Percentiles rank a stretch among this genome's conserved stretches.
phyloP scores from a whole-genome alignment of 2,888 invertebrate genomes.

The Nomada ruficornis region DNA sequence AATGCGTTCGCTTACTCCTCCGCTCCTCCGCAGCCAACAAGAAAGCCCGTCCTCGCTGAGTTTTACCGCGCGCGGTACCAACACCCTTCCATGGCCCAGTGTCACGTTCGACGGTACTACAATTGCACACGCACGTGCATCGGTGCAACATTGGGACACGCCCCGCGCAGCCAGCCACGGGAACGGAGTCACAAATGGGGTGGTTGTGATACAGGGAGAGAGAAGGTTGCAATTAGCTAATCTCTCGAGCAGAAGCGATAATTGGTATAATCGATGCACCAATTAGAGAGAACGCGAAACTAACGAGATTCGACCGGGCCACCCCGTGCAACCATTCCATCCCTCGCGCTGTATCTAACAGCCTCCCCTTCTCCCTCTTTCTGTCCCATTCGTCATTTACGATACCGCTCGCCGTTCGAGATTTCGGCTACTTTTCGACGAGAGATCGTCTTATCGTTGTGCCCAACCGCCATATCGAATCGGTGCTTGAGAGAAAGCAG shows the following conservation, averaged over 20 bases:
- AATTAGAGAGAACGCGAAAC: slow-evolving; percentile 78
- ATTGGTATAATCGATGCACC: slow-evolving; percentile 81
- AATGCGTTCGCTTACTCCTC: slow-evolving; percentile 67
- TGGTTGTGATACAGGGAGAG: slow-evolving; percentile 40
- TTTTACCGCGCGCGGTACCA: slow-evolving; percentile 47
- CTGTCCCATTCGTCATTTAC: background rate
- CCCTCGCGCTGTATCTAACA: background rate
- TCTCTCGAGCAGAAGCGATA: slow-evolving; percentile 80
- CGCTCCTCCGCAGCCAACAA: slow-evolving; percentile 30
- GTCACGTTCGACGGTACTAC: slow-evolving; percentile 73
- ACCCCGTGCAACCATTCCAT: slow-evolving; percentile 39
- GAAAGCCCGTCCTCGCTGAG: slow-evolving; percentile 54
- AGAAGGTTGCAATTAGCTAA: slow-evolving; percentile 78
- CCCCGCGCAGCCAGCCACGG: slow-evolving; percentile 8
- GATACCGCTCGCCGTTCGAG: slow-evolving; percentile 30
- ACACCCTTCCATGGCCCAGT: slow-evolving; percentile 64
- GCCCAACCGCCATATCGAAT: slow-evolving; percentile 50
- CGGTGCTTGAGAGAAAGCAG: slow-evolving; percentile 32
- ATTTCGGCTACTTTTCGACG: slow-evolving; percentile 26
- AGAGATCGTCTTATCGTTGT: slow-evolving; percentile 57
- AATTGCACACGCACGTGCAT: slow-evolving; percentile 61
- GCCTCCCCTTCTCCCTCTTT: background rate
- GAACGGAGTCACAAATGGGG: slow-evolving; percentile 44
- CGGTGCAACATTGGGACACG: slow-evolving; percentile 6
- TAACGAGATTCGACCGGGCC: slow-evolving; percentile 77